A percentile compares a stretch with the other conserved stretches of the same genome.
Evolutionary conservation across 2,113 vertebrate species (phyloP).

Genomic region (Myotis davidii): DNA sequence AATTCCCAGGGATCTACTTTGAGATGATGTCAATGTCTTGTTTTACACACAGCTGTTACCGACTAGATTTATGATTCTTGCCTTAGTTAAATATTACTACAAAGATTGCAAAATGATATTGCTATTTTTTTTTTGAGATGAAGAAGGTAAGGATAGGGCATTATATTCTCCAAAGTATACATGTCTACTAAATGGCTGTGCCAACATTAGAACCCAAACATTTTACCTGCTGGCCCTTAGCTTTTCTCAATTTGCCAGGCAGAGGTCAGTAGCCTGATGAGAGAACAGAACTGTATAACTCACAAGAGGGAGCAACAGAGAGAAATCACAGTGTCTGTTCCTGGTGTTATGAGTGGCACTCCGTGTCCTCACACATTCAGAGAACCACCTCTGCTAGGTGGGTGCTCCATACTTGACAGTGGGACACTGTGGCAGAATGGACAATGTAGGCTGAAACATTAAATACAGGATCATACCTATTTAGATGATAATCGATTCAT

Average conservation of each 20-base stretch:
- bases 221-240: not conserved
- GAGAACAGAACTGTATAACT: not conserved
- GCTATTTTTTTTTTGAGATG: not conserved
- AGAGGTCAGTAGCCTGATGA: not conserved
- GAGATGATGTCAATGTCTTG: not conserved
- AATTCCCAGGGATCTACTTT: not conserved
- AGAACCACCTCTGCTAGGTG: not conserved
- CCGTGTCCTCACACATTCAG: not conserved
- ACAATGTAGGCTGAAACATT: not conserved
- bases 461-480: not conserved
- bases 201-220: not conserved
- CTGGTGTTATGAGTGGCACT: not conserved
- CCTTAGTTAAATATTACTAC: conserved; percentile 41
- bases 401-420: not conserved
- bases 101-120: not conserved
- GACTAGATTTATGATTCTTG: conserved; percentile 1
- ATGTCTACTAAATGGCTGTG: not conserved
- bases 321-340: not conserved
- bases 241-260: not conserved
- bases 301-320: not conserved
- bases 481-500: conserved; percentile 11
- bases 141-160: not conserved
- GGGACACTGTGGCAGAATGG: not conserved
- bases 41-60: not conserved
- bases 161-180: not conserved